These are phyloP conservation scores for Monochamus saltuarius DNA, from an alignment of 1,140 invertebrate species.

Conservation along the genomic window DNA sequence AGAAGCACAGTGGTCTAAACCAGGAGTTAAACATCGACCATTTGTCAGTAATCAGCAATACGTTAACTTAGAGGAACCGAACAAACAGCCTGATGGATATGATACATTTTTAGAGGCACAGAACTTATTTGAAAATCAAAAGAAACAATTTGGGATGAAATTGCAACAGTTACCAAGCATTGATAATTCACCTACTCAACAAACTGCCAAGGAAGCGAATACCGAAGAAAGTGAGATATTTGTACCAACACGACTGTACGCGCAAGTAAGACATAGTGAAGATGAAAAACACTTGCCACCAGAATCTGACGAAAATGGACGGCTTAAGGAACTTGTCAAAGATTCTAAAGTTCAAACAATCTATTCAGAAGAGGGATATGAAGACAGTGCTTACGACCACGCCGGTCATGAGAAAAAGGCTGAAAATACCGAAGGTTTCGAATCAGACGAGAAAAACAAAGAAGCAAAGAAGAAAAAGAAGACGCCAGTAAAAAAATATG, in stretches of 20 bases:
- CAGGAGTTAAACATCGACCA: constrained; percentile 48
- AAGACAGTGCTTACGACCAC: constrained; percentile 76
- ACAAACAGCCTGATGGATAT: constrained; percentile 41
- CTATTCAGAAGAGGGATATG: constrained; percentile 77
- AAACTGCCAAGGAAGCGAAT: constrained; percentile 6
- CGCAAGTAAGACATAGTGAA: constrained; percentile 66
- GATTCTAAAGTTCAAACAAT: constrained; percentile 71
- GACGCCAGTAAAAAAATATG: constrained; percentile 15
- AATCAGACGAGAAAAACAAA: constrained; percentile 28
- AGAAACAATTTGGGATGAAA: constrained; percentile 26
- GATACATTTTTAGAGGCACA: constrained; percentile 38
- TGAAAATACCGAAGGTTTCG: constrained; percentile 54
- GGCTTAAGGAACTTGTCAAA: constrained; percentile 66
- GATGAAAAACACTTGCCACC: constrained; percentile 61
- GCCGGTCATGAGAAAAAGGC: constrained; percentile 69
- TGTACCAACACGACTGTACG: constrained; percentile 65
- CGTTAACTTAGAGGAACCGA: constrained; percentile 16
- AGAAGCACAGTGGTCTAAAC: constrained; percentile 56
- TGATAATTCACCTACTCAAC: not conserved
- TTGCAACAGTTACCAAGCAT: constrained; percentile 27
- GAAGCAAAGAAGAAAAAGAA: constrained; percentile 23
- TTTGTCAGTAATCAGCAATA: constrained; percentile 36
- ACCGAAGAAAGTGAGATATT: constrained; percentile 53
- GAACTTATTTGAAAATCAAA: constrained; percentile 36
- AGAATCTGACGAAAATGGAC: constrained; percentile 57